phyloP scores from a whole-genome alignment of 2,113 vertebrate species.

The Dipodomys merriami region DNA sequence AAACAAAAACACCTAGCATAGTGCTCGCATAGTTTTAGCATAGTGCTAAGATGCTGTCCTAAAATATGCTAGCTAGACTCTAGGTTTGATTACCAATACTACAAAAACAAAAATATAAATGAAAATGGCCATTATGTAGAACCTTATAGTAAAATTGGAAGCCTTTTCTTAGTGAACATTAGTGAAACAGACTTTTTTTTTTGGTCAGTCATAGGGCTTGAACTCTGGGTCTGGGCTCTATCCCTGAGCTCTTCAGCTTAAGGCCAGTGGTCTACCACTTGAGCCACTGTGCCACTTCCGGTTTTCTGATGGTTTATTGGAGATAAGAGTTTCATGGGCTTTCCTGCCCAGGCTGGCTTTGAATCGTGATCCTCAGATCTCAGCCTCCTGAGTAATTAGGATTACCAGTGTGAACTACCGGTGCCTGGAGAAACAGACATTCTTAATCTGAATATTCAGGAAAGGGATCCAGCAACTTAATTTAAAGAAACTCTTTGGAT shows the following conservation, averaged over 20 bases:
- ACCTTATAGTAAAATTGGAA: background rate
- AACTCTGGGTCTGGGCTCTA: too few species aligned
- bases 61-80: background rate
- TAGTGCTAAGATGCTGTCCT: background rate
- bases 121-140: conserved; percentile 46
- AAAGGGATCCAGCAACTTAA: background rate
- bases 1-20: background rate
- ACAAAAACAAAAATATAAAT: background rate
- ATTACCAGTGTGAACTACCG: too few species aligned
- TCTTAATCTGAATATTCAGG: background rate
- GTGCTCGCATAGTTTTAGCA: background rate
- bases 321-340: too few species aligned
- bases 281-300: too few species aligned
- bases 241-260: too few species aligned
- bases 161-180: background rate
- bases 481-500: background rate
- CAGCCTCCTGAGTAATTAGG: too few species aligned
- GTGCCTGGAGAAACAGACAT: too few species aligned
- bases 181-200: background rate
- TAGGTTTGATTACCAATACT: background rate
- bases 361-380: too few species aligned
- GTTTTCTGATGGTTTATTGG: too few species aligned
- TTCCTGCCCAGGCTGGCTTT: too few species aligned
- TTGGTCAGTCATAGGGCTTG: too few species aligned
- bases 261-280: too few species aligned